These are phyloP conservation scores for Chrysomela aeneicollis DNA, from an alignment of 2,888 invertebrate species.

Conservation along the genomic window DNA sequence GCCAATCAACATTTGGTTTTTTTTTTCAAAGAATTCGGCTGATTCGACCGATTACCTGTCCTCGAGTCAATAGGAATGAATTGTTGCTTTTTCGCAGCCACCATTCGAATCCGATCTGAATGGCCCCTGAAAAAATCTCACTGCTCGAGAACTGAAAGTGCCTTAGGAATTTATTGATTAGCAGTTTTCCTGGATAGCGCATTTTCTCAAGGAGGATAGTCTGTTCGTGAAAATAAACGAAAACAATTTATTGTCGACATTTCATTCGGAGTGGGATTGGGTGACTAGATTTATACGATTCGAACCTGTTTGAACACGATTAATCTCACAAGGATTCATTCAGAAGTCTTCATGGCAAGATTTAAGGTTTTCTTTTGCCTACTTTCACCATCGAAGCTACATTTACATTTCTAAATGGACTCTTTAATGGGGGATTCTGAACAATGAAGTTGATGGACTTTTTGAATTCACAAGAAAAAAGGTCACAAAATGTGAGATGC, in stretches of 20 bases:
- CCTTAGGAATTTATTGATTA: slow-evolving; percentile 41
- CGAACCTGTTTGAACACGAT: slow-evolving; percentile 6
- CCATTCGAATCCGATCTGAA: slow-evolving; percentile 24
- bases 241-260: slow-evolving; percentile 30
- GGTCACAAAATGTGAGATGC: no score
- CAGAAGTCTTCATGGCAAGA: not conserved
- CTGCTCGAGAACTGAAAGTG: slow-evolving; percentile 33
- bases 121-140: slow-evolving; percentile 26
- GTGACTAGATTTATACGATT: slow-evolving; percentile 11
- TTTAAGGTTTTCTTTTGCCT: no score
- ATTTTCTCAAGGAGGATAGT: slow-evolving; percentile 31
- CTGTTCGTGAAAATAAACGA: slow-evolving; percentile 29
- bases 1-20: no score
- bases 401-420: no score
- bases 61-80: slow-evolving; percentile 18
- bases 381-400: no score
- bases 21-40: no score
- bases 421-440: no score
- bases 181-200: slow-evolving; percentile 32
- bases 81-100: slow-evolving; percentile 23
- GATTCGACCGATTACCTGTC: slow-evolving; percentile 16
- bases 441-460: no score
- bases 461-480: no score
- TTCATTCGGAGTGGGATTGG: slow-evolving; percentile 21
- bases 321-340: slow-evolving; percentile 1